Evolutionary conservation across 2,888 invertebrate genomes (phyloP).

Genomic region (Drosophila quasianomalipes): DNA sequence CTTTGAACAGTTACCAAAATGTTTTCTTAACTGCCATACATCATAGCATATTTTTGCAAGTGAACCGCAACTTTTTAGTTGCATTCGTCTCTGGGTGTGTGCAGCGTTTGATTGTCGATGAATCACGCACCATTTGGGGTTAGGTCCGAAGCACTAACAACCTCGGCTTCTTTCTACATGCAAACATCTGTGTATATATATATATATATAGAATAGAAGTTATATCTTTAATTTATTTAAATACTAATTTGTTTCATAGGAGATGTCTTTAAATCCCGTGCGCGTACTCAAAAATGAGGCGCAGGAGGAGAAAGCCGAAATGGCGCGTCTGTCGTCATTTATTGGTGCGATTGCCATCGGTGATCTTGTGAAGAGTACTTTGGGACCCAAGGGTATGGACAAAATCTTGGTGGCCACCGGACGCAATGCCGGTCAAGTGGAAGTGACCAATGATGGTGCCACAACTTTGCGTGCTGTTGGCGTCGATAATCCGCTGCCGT

Average conservation of each 20-base stretch:
- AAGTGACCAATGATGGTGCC: constrained; percentile 99
- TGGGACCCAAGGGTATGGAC: constrained; percentile 99
- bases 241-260: constrained; percentile 58
- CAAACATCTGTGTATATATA: constrained; percentile 12
- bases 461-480: constrained; percentile 98
- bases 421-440: constrained; percentile 92
- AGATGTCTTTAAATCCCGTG: constrained; percentile 96
- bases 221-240: background rate
- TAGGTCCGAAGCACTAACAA: constrained; percentile 46
- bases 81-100: constrained; percentile 42
- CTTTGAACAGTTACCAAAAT: background rate
- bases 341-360: constrained; percentile 99
- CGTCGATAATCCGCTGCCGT: constrained; percentile 99
- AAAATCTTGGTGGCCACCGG: constrained; percentile 94
- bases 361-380: constrained; percentile 98
- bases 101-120: constrained; percentile 50
- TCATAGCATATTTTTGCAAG: constrained; percentile 1
- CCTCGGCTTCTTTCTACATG: background rate
- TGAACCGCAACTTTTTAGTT: constrained; percentile 26
- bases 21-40: background rate
- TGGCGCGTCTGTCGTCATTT: constrained; percentile 98
- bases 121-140: constrained; percentile 69
- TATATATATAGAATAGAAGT: constrained; percentile 1
- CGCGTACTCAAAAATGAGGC: constrained; percentile 97
- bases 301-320: constrained; percentile 98